Evolutionary conservation across 2,888 invertebrate species (phyloP).

Genomic region (Megalurothrips usitatus): DNA sequence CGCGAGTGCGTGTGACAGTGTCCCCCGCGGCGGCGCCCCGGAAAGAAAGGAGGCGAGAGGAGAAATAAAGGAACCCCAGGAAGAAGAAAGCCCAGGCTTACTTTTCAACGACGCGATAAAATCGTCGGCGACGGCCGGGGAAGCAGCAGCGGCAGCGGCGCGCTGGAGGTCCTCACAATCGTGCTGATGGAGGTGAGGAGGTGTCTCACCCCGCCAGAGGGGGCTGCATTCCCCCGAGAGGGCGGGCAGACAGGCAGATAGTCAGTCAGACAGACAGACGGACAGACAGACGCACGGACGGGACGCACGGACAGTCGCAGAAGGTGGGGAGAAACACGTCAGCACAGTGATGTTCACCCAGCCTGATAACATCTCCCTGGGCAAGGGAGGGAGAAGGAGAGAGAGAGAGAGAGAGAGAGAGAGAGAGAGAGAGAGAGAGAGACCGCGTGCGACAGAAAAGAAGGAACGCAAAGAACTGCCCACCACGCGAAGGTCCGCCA

Average conservation of each 20-base stretch:
- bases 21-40: not conserved
- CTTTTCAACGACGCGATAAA: not conserved
- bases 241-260: no score
- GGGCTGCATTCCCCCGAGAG: no score
- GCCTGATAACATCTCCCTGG: not conserved
- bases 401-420: not conserved
- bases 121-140: not conserved
- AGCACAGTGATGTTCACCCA: not conserved
- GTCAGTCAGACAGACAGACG: no score
- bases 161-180: not conserved
- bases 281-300: no score
- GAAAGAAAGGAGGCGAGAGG: not conserved
- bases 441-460: not conserved
- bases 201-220: not conserved
- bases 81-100: not conserved
- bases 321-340: not conserved
- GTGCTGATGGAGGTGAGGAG: conserved; percentile 4
- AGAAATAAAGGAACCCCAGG: no score
- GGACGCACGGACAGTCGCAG: no score
- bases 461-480: not conserved
- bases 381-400: not conserved
- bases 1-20: not conserved
- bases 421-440: not conserved
- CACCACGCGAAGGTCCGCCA: not conserved
- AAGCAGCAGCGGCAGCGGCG: not conserved